A percentile compares a stretch with the other conserved stretches of the same genome.
phyloP scores from a whole-genome alignment of 2,797 vertebrate species.

The Pangasius macronema region DNA sequence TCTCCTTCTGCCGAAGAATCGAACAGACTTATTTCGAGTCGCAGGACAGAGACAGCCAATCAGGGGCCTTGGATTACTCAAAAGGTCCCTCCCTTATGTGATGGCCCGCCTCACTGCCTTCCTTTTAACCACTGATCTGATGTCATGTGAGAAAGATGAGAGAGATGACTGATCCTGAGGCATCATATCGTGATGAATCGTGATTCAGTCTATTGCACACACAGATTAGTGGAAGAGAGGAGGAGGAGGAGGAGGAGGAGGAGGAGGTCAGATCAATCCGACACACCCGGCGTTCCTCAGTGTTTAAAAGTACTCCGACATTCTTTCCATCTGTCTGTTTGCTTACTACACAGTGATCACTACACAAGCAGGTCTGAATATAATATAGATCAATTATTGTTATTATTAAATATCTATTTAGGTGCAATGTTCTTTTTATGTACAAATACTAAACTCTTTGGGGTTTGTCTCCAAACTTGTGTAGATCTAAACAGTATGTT shows the following conservation, averaged over 20 bases:
- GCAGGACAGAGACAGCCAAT: constrained; percentile 70
- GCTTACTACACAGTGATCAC: not conserved
- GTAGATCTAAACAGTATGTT: not conserved
- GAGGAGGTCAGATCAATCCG: not conserved
- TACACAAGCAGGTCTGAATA: not conserved
- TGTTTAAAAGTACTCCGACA: constrained; percentile 25
- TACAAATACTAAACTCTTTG: constrained; percentile 28
- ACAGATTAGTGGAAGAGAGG: constrained; percentile 15
- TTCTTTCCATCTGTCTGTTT: constrained; percentile 19
- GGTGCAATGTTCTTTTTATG: not conserved
- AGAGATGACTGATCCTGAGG: constrained; percentile 2
- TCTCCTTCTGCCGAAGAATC: constrained; percentile 91
- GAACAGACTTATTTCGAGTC: constrained; percentile 93
- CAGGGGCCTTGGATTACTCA: constrained; percentile 58
- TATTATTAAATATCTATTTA: not conserved
- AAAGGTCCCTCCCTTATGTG: constrained; percentile 52
- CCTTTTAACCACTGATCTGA: not conserved
- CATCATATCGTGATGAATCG: not conserved
- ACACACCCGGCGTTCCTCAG: constrained; percentile 24
- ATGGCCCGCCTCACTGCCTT: not conserved
- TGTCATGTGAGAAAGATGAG: not conserved
- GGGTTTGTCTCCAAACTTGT: not conserved
- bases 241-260: not conserved
- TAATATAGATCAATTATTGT: not conserved
- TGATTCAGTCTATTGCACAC: not conserved